Evolutionary conservation across 2,113 vertebrate species (phyloP).

Genomic region (Meles meles): DNA sequence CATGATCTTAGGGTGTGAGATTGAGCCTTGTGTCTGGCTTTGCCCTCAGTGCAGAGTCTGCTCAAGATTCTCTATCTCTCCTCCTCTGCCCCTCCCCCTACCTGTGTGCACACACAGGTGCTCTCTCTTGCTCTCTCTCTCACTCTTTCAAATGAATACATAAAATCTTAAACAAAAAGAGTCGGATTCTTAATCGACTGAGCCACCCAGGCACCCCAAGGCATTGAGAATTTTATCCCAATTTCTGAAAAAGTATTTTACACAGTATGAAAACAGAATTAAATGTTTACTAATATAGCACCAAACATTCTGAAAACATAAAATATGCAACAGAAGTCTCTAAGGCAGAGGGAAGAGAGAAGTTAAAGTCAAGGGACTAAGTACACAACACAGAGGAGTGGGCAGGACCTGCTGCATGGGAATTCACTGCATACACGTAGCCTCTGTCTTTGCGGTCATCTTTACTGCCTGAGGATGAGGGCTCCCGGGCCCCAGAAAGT

Average conservation of each 20-base stretch:
- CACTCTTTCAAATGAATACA: neutral
- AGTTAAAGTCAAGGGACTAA: neutral
- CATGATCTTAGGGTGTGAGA: neutral
- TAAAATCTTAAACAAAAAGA: neutral
- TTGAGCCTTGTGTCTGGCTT: neutral
- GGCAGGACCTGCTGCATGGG: neutral
- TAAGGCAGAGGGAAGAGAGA: neutral
- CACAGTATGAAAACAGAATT: conserved; percentile 5
- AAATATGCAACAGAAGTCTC: neutral
- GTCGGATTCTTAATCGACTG: neutral
- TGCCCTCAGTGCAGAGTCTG: too few relatives aligned
- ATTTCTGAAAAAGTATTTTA: neutral
- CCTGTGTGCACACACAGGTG: neutral
- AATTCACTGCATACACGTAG: neutral
- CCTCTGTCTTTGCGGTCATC: neutral
- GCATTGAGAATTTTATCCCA: neutral
- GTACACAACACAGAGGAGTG: neutral
- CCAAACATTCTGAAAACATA: neutral
- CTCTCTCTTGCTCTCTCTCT: neutral
- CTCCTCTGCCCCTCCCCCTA: neutral
- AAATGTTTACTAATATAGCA: conserved; percentile 40
- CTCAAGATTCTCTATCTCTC: neutral
- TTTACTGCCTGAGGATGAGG: neutral
- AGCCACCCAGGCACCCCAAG: neutral
- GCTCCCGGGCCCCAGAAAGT: neutral